Percentiles rank a stretch among this genome's conserved stretches.
phyloP scores from a whole-genome alignment of 2,888 invertebrate genomes.

The Chrysina gloriosa region DNA sequence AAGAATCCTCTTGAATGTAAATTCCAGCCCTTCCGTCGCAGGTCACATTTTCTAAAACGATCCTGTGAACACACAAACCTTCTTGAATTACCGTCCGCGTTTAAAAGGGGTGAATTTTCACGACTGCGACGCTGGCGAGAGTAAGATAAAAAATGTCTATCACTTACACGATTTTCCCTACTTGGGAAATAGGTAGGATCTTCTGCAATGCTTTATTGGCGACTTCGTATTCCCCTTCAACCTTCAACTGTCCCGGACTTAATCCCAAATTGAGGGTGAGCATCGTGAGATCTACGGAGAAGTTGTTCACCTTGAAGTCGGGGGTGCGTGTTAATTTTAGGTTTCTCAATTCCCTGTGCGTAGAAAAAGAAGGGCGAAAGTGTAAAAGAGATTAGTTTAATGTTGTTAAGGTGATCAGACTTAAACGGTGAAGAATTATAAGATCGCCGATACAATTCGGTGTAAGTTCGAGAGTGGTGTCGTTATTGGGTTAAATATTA shows the following conservation, averaged over 20 bases:
- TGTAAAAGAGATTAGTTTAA: conserved; percentile 41
- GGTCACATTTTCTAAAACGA: conserved; percentile 68
- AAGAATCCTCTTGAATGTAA: conserved; percentile 69
- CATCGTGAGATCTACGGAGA: conserved; percentile 57
- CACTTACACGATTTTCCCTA: conserved; percentile 60
- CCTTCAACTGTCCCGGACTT: conserved; percentile 58
- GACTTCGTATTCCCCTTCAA: conserved; percentile 59
- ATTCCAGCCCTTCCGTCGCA: conserved; percentile 70
- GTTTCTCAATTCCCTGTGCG: conserved; percentile 57
- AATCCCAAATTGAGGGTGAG: conserved; percentile 57
- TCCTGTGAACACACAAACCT: conserved; percentile 59
- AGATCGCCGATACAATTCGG: background rate
- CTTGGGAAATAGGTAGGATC: conserved; percentile 59
- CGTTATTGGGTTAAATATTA: background rate
- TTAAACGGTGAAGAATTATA: conserved; percentile 4
- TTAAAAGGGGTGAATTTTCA: conserved; percentile 4
- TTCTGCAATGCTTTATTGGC: conserved; percentile 59
- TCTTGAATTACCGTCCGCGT: background rate
- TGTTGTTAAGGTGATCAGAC: background rate
- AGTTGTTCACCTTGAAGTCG: conserved; percentile 59
- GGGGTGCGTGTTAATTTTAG: conserved; percentile 59
- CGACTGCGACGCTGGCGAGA: background rate
- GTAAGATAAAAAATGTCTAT: conserved; percentile 6
- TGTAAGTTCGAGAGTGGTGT: too few species aligned
- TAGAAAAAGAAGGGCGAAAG: conserved; percentile 41